These are phyloP conservation scores for Perccottus glenii DNA, from an alignment of 2,113 vertebrate genomes.

Conservation along the genomic window DNA sequence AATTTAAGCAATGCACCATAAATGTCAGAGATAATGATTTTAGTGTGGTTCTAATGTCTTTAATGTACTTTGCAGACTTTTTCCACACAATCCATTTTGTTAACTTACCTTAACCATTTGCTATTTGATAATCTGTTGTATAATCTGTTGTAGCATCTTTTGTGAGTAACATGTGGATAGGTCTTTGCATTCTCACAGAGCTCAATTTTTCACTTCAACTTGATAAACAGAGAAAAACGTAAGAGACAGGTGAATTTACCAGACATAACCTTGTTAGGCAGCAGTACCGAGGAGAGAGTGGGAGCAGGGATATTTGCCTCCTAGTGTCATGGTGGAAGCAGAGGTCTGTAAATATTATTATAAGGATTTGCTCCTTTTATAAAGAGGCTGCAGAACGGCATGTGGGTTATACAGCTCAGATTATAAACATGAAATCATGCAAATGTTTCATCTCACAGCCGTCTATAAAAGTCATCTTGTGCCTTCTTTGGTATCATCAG, in stretches of 20 bases:
- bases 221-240: not conserved
- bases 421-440: slow-evolving; percentile 1
- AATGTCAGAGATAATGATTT: too few species aligned
- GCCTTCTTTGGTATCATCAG: slow-evolving; percentile 1
- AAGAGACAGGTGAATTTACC: not conserved
- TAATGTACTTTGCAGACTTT: too few species aligned
- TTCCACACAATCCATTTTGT: too few species aligned
- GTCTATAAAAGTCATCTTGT: not conserved
- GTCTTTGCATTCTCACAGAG: too few species aligned
- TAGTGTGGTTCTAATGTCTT: too few species aligned
- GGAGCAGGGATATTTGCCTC: not conserved
- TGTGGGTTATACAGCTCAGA: not conserved
- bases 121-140: too few species aligned
- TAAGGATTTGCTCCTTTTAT: not conserved
- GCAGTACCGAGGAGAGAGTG: not conserved
- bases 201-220: not conserved
- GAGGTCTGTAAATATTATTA: slow-evolving; percentile 5
- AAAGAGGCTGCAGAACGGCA: not conserved
- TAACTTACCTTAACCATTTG: too few species aligned
- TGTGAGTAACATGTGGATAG: too few species aligned
- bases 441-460: not conserved
- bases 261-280: not conserved
- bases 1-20: too few species aligned
- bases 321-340: not conserved
- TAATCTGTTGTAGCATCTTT: too few species aligned